phyloP scores from a whole-genome alignment of 2,113 vertebrate species.

The Sprattus sprattus region DNA sequence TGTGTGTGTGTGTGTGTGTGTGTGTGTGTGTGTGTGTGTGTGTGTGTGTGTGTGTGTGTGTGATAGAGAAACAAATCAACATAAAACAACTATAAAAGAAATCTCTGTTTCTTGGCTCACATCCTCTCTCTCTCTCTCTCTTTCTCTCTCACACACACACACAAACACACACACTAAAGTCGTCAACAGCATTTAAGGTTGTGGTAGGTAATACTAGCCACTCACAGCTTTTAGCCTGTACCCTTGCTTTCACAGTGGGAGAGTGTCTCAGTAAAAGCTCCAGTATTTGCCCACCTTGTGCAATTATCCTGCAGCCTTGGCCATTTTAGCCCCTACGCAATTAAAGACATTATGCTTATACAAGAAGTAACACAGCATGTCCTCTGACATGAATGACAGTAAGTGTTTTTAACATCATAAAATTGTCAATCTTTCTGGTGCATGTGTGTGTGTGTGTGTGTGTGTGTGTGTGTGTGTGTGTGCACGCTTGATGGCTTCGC shows the following conservation, averaged over 20 bases:
- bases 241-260: background rate
- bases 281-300: background rate
- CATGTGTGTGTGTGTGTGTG: background rate
- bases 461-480: slow-evolving; percentile 11
- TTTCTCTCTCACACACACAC: background rate
- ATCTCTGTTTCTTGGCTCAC: background rate
- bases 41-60: background rate
- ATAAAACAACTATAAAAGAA: background rate
- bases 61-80: slow-evolving; percentile 13
- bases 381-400: slow-evolving; percentile 22
- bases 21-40: background rate
- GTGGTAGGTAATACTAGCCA: background rate
- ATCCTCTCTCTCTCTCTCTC: slow-evolving; percentile 24
- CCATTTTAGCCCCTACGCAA: slow-evolving; percentile 31
- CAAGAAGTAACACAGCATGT: background rate
- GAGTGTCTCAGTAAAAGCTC: background rate
- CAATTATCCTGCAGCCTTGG: slow-evolving; percentile 26
- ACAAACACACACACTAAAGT: background rate
- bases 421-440: background rate
- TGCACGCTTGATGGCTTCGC: background rate
- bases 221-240: background rate
- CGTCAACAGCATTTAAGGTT: background rate
- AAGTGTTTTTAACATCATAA: slow-evolving; percentile 22
- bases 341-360: slow-evolving; percentile 29
- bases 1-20: background rate